Conservation (phyloP, 2,797 vertebrate species). For the Anas bernieri region DNA sequence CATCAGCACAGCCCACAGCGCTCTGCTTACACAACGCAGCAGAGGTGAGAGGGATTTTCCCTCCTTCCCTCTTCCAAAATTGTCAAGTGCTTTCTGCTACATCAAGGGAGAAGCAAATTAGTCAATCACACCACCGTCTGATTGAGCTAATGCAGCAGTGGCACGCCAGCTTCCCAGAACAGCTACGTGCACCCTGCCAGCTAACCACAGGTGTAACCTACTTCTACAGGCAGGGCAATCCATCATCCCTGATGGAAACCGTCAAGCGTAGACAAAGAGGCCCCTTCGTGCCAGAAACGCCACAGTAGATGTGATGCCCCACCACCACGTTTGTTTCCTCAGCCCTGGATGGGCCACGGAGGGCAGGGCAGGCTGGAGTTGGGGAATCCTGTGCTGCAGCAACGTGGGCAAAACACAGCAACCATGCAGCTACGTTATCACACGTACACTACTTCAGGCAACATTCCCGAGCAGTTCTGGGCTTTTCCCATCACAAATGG, state of each 20-base stretch:
- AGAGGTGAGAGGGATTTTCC: not conserved
- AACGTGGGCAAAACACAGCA: not conserved
- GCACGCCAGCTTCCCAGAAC: slow-evolving; percentile 8
- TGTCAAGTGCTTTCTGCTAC: not conserved
- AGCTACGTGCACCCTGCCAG: not conserved
- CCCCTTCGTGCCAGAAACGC: not conserved
- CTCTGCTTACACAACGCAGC: not conserved
- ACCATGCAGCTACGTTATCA: accelerated
- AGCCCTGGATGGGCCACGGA: not conserved
- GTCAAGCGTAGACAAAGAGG: not conserved
- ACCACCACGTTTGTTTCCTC: not conserved
- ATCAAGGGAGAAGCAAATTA: slow-evolving; percentile 36
- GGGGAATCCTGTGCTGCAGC: not conserved
- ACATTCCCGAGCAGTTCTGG: not conserved
- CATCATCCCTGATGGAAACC: not conserved
- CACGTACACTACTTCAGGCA: accelerated
- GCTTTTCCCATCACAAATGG: not conserved
- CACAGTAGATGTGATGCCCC: not conserved
- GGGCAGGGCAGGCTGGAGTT: not conserved
- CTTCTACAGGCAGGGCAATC: slow-evolving; percentile 3
- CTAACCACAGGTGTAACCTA: slow-evolving; percentile 10
- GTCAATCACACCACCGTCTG: not conserved
- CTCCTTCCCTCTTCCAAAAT: slow-evolving; percentile 7
- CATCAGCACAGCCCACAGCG: not conserved
- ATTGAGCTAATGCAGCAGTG: not conserved